These are phyloP conservation scores for Heteropelma amictum DNA, from an alignment of 2,888 invertebrate genomes.

Conservation along the genomic window DNA sequence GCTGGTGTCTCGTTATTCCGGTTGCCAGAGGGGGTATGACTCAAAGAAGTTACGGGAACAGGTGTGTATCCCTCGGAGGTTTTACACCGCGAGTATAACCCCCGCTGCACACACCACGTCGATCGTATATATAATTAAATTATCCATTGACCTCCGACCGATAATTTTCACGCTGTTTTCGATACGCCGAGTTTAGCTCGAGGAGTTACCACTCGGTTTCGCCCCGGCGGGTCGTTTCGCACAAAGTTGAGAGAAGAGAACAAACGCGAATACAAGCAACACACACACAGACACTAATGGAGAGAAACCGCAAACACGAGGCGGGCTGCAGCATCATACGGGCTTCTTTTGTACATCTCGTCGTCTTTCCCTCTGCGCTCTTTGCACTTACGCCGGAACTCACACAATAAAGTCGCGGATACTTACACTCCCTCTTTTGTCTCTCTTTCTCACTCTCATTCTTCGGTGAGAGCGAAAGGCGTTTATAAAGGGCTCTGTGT, in stretches of 20 bases:
- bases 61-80: too few species aligned
- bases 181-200: constrained; percentile 28
- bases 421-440: neutral
- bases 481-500: constrained; percentile 75
- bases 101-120: too few species aligned
- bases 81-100: too few species aligned
- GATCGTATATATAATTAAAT: too few species aligned
- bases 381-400: constrained; percentile 24
- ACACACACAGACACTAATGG: too few species aligned
- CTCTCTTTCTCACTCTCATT: neutral
- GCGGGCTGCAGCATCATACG: constrained; percentile 16
- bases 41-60: too few species aligned
- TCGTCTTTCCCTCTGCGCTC: constrained; percentile 17
- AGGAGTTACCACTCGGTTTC: neutral
- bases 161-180: constrained; percentile 51
- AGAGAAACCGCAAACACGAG: constrained; percentile 4
- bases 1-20: too few species aligned
- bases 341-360: too few species aligned
- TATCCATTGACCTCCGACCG: constrained; percentile 44
- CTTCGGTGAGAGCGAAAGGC: too few species aligned
- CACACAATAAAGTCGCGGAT: constrained; percentile 52
- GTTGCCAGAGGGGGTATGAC: too few species aligned
- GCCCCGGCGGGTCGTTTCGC: constrained; percentile 19
- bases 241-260: neutral
- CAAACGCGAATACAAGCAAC: neutral